phyloP scores from a whole-genome alignment of 2,888 invertebrate species.

The Mythimna albipuncta region DNA sequence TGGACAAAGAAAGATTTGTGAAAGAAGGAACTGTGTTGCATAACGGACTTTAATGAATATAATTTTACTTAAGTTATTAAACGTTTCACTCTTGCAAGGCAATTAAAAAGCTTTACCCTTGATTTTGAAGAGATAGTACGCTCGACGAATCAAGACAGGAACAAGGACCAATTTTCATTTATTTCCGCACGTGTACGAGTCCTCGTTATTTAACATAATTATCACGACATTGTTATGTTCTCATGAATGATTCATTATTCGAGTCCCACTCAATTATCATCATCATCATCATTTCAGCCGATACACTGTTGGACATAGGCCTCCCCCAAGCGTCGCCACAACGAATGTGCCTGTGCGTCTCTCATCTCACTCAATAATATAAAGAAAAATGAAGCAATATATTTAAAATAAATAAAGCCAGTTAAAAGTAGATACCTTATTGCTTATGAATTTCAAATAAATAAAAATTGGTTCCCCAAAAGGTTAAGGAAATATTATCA shows the following conservation, averaged over 20 bases:
- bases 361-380: not conserved
- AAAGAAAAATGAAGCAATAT: not conserved
- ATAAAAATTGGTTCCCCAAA: not conserved
- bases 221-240: not conserved
- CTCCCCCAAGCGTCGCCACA: too few relatives aligned
- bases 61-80: too few relatives aligned
- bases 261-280: not conserved
- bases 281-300: too few relatives aligned
- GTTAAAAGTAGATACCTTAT: slow-evolving; percentile 4
- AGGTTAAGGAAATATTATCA: slow-evolving; percentile 4
- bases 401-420: not conserved
- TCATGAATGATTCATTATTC: slow-evolving; percentile 7
- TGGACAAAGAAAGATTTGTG: too few relatives aligned
- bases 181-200: not conserved
- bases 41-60: too few relatives aligned
- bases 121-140: too few relatives aligned
- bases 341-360: too few relatives aligned
- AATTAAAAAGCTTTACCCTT: too few relatives aligned
- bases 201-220: not conserved
- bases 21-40: not conserved
- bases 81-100: not conserved
- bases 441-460: not conserved
- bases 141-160: too few relatives aligned
- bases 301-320: too few relatives aligned
- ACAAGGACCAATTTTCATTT: too few relatives aligned